A percentile compares a stretch with the other conserved stretches of the same genome.
Conservation (phyloP, 2,113 vertebrate species). For the Natator depressus region DNA sequence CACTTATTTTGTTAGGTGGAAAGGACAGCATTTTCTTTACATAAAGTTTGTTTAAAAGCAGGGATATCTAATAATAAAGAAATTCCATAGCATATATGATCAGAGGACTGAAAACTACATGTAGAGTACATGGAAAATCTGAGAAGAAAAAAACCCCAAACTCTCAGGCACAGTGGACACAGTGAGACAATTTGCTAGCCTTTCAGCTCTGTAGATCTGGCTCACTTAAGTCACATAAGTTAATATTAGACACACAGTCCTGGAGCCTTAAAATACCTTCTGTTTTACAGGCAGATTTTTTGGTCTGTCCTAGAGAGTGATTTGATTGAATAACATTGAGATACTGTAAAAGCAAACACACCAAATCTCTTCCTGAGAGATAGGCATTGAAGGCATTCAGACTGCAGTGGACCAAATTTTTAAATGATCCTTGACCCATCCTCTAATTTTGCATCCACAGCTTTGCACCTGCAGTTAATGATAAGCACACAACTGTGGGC, state of each 20-base stretch:
- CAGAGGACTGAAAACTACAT: background rate
- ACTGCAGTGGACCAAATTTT: constrained; percentile 35
- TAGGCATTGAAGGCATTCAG: constrained; percentile 28
- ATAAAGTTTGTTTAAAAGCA: background rate
- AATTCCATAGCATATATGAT: background rate
- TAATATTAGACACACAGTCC: background rate
- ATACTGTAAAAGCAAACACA: background rate
- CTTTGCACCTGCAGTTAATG: constrained; percentile 68
- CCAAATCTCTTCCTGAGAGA: background rate
- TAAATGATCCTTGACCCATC: constrained; percentile 22
- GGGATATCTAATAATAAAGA: background rate
- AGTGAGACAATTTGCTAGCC: accelerated
- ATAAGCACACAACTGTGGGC: constrained; percentile 71
- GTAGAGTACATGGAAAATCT: background rate
- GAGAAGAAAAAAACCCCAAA: background rate
- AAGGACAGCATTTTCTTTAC: accelerated
- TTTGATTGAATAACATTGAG: background rate
- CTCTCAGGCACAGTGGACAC: background rate
- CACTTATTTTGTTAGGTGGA: accelerated
- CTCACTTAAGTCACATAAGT: background rate
- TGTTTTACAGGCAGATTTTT: background rate
- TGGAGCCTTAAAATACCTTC: accelerated
- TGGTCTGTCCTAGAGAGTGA: background rate
- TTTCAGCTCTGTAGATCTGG: accelerated
- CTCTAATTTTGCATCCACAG: constrained; percentile 56